Evolutionary conservation across 2,113 vertebrate genomes (phyloP), one percentile per base, ranked within the genome.

Genomic region (Pseudorasbora parva): DNA sequence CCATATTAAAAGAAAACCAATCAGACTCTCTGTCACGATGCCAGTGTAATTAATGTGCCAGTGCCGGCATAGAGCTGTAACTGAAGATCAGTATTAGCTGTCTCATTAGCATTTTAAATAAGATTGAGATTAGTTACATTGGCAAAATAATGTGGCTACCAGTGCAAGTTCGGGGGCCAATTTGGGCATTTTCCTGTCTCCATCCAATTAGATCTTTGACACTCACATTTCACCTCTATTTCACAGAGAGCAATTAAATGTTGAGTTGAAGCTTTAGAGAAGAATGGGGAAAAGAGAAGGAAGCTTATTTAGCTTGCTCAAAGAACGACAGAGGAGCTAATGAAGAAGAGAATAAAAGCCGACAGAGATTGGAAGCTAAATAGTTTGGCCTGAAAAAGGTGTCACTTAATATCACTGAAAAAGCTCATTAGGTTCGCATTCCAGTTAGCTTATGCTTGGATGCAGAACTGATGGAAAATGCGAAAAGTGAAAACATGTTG

Each of bases 101-200:
- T 80, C 77, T 80, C 57, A 81, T 80, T 73, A 74, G 56, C 83
- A 72, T 80, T 80, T 73, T 85, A 74, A 85, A 81, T 81, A 74
- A 47, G 43, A 85, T 25, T 43, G 45, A 54, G 56, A 85, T 81
- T 78, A 80, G 68, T 54, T 64, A 85, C 43, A 84, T 37, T 60
- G 75, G 23, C 75, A 80, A 80, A 81, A 82, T 51, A 71, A 59
- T 45, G n/a, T 23, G 30, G 41, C 47, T 37, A 85, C 37, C 54
- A 68, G 73, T 17, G 37, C 12, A 30, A 82, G 66, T 82, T 85
- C 76, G 41, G 49, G n/a, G 30, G 71, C 71, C 68, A 81, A 33
- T 62, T 81, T 81, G 54, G 71, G 74, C 17, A 60, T 37, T 78
- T 84, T 69, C 12, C 78, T 19, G 1, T 82, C 62, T 72, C 78